Conservation (phyloP, 1,140 invertebrate species). For the Ceratosolen fusciceps region DNA sequence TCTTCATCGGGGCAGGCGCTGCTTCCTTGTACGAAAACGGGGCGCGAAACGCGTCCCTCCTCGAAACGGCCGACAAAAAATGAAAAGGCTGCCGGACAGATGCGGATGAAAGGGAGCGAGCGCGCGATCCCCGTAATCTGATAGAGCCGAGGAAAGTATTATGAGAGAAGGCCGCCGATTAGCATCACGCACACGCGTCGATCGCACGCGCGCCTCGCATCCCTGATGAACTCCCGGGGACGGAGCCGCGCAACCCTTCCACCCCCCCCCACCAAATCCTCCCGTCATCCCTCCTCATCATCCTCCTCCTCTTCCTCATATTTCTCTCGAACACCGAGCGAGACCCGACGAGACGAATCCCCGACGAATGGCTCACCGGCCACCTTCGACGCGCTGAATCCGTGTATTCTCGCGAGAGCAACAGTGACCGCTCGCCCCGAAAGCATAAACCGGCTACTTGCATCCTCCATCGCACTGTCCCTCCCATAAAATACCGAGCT, state of each 20-base stretch:
- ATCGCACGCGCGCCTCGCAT: slow-evolving; percentile 61
- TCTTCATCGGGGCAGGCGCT: slow-evolving; percentile 20
- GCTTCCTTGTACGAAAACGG: slow-evolving; percentile 1
- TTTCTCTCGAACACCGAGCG: not conserved
- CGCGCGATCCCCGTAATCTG: slow-evolving; percentile 52
- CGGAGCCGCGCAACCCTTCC: not conserved
- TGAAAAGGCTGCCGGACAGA: not conserved
- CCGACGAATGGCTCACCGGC: too few relatives aligned
- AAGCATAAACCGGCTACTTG: too few relatives aligned
- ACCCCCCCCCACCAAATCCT: too few relatives aligned
- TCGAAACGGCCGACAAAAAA: not conserved
- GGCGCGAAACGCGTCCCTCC: slow-evolving; percentile 29
- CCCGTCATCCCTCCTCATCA: too few relatives aligned
- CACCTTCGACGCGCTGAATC: too few relatives aligned
- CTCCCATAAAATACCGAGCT: too few relatives aligned
- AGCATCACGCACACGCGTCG: slow-evolving; percentile 59
- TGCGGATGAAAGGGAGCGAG: slow-evolving; percentile 14
- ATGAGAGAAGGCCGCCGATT: slow-evolving; percentile 55
- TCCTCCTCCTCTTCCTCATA: too few relatives aligned
- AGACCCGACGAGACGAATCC: not conserved
- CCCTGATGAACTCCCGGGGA: slow-evolving; percentile 53
- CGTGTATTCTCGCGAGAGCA: too few relatives aligned
- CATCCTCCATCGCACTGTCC: too few relatives aligned
- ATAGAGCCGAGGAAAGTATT: slow-evolving; percentile 61
- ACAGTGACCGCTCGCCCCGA: too few relatives aligned